Base-by-base conservation (phyloP, 2,888 invertebrate genomes). In the Cryptocephalus primarius region DNA sequence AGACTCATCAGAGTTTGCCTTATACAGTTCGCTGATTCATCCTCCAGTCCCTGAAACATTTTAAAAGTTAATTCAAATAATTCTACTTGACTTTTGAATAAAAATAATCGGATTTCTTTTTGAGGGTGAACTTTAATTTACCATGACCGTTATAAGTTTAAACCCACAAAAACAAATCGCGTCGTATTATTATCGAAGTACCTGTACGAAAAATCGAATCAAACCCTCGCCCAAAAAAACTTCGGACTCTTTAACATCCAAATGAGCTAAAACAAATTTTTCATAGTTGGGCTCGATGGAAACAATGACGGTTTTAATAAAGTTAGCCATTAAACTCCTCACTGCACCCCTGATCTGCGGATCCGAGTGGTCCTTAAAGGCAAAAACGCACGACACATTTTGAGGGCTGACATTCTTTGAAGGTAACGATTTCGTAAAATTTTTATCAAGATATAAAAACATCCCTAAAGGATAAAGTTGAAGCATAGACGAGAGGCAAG, bases 311-410 rank as follows among this genome's bases (percentile, higher is more conserved):
- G 82, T 70, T 44, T 75, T 74, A 53, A 89, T 69, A 62, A 86
- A 82, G 57, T 74, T 76, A 1, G 84, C 83, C 45, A 86, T 74
- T 55, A 88, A 72, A 8, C 80, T 71, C 48, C 84, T 76, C 0
- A 83, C 73, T 47, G 82, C 74, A 9, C 90, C 90, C 57, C 88
- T 74, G 36, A 92, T 75, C 64, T 91, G 88, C 0, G 89, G 91
- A 69, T 92, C 92, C 40, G 73, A 70, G 66, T 92, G 90, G 51
- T 75, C 72, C 34, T 80, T 77, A 54, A 83, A 82, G 33, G 84
- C 66, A 33, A 88, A 72, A 13, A 89, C 66, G 65, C 91, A 90
- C 8, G 76, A 74, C 54, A 90, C 72, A 58, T 75, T 76, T 61
- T 87, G 87, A 44, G 55, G 56, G 49, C 57, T 40, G 53, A 42